Percentiles rank a stretch among this genome's conserved stretches.
phyloP scores from a whole-genome alignment of 2,797 vertebrate species.

The Ispidina lecontei region DNA sequence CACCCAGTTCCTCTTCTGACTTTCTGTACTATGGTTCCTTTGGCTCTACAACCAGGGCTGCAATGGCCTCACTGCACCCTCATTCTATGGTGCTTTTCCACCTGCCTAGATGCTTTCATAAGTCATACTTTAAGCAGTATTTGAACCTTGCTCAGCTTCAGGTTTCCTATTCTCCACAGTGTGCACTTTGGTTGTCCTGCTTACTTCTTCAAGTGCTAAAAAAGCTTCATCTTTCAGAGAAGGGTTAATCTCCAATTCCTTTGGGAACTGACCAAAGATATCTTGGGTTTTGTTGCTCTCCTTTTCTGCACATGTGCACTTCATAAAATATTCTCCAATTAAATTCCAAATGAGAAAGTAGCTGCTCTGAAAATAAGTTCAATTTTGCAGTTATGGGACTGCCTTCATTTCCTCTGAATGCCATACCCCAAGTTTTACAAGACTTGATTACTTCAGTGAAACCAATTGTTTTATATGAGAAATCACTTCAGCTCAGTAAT shows the following conservation, averaged over 20 bases:
- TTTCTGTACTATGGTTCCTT: background rate
- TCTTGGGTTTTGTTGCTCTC: background rate
- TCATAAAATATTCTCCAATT: constrained; percentile 18
- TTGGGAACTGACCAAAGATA: background rate
- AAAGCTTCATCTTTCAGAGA: background rate
- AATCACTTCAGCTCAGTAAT: constrained; percentile 27
- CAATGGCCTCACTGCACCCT: background rate
- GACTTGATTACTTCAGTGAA: constrained; percentile 35
- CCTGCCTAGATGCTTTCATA: background rate
- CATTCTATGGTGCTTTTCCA: background rate
- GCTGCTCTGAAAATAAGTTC: background rate
- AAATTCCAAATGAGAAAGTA: constrained; percentile 25
- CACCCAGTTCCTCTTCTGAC: background rate
- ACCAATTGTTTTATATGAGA: constrained; percentile 38
- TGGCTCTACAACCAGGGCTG: background rate
- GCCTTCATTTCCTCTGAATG: constrained; percentile 61
- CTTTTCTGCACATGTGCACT: background rate
- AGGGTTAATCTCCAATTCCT: background rate
- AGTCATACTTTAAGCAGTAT: background rate
- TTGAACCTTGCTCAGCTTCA: background rate
- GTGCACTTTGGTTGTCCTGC: background rate
- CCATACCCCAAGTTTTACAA: constrained; percentile 18
- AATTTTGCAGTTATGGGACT: constrained; percentile 5
- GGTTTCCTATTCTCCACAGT: background rate
- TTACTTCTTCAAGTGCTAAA: background rate